These are phyloP conservation scores for Podilymbus podiceps DNA, from an alignment of 2,113 vertebrate species.

Conservation along the genomic window DNA sequence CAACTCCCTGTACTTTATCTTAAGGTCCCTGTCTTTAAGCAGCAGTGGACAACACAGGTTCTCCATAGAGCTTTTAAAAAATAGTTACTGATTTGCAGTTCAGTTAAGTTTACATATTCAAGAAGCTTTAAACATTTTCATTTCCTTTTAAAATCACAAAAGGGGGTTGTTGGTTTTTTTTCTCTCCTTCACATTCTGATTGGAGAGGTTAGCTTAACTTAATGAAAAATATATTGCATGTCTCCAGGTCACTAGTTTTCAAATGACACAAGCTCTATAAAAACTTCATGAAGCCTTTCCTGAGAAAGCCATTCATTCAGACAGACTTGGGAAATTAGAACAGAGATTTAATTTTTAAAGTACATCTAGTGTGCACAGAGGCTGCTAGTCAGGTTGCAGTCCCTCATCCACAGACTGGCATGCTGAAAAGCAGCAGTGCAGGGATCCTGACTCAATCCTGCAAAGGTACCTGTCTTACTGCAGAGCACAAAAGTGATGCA, in stretches of 20 bases:
- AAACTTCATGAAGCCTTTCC: neutral
- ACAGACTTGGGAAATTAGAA: neutral
- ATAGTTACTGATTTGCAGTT: neutral
- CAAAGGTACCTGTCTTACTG: neutral
- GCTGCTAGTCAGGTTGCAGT: neutral
- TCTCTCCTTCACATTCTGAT: neutral
- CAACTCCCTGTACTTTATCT: neutral
- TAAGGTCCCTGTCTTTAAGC: neutral
- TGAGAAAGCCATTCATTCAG: neutral
- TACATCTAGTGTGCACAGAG: neutral
- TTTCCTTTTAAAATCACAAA: slow-evolving; percentile 18
- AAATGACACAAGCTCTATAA: neutral
- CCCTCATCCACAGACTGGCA: neutral
- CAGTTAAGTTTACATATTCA: neutral
- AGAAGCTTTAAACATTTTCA: slow-evolving; percentile 17
- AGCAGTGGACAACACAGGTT: neutral
- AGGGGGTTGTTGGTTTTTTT: neutral
- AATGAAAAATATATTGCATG: slow-evolving; percentile 21
- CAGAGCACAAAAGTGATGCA: neutral
- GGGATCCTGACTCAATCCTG: neutral
- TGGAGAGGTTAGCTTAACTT: slow-evolving; percentile 31
- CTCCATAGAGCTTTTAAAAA: neutral
- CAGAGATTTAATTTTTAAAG: neutral
- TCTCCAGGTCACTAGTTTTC: neutral
- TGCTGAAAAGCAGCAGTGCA: neutral